Base-by-base conservation (phyloP, 2,113 vertebrate genomes). In the Crotalus viridis region DNA sequence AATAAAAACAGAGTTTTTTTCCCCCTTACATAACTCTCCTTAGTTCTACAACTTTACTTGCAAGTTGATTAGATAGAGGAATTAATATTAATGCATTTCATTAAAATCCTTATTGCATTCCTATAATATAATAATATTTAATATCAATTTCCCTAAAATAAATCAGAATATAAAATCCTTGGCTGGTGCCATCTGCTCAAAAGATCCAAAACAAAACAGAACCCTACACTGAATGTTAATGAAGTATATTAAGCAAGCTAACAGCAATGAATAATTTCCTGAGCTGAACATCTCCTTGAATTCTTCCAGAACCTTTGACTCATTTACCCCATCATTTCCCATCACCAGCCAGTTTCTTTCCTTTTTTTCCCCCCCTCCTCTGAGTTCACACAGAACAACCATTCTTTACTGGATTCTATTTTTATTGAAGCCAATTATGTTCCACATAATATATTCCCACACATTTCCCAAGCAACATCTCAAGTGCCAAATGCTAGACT, bases 251-350 rank as follows among this genome's bases (percentile, higher is more conserved):
- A 69, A 85, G 55, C n/a, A 94, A 69, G 64, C 95, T 96, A 96
- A 97, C 93, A 96, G 96, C 94, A 96, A 95, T 94, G 94, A 94
- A 95, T 97, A 10, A 96, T 96, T 96, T 97, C 96, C 97, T 28
- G 94, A 94, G 87, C 94, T 94, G 92, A 90, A 54, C 93, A 88
- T 56, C 93, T 89, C 91, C 91, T 96, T 96, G 93, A 96, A 89
- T 93, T 95, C 95, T 96, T 55, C 85, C 94, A 87, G 89, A 92
- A 59, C 94, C 48, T 89, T 95, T 93, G 94, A 95, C 93, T 92
- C 89, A 94, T 95, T 94, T 90, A 87, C 0, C 0, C 1, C 0
- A 93, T 28, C 28, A 86, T 90, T 91, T 95, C 87, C 28, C 46
- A 90, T 91, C 94, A 95, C 95, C 43, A 92, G 91, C 95, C 89